These are phyloP conservation scores for Propithecus coquereli DNA, from an alignment of 2,113 vertebrate species.

Conservation along the genomic window DNA sequence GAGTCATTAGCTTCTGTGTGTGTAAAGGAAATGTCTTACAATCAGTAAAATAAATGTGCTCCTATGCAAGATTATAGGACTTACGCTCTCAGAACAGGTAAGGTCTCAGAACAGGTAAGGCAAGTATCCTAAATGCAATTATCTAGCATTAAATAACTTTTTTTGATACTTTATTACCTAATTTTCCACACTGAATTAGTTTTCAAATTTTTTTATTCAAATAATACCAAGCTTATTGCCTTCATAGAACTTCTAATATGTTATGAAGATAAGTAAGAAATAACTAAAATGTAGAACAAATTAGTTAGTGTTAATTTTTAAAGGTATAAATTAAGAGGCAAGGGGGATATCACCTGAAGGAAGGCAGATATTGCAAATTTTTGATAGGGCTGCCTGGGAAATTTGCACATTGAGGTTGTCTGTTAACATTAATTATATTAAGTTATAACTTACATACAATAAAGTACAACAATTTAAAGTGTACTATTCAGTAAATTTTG, in stretches of 20 bases:
- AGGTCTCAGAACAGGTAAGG: neutral
- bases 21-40: conserved; percentile 23
- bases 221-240: neutral
- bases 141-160: neutral
- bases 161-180: neutral
- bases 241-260: neutral
- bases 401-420: neutral
- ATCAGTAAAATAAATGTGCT: neutral
- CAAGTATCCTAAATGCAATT: neutral
- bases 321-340: neutral
- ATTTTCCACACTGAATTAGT: neutral
- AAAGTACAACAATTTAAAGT: too few species aligned
- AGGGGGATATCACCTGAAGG: neutral
- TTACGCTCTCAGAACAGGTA: neutral
- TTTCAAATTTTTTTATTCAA: neutral
- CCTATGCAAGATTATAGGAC: neutral
- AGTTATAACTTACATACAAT: too few species aligned
- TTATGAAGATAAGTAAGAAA: neutral
- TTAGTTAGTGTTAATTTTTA: neutral
- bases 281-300: neutral
- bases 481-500: too few species aligned
- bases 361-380: neutral
- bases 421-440: too few species aligned
- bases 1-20: neutral
- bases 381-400: neutral